A percentile compares a stretch with the other conserved stretches of the same genome.
Evolutionary conservation across 2,888 invertebrate species (phyloP).

Genomic region (Brenthis hecate): DNA sequence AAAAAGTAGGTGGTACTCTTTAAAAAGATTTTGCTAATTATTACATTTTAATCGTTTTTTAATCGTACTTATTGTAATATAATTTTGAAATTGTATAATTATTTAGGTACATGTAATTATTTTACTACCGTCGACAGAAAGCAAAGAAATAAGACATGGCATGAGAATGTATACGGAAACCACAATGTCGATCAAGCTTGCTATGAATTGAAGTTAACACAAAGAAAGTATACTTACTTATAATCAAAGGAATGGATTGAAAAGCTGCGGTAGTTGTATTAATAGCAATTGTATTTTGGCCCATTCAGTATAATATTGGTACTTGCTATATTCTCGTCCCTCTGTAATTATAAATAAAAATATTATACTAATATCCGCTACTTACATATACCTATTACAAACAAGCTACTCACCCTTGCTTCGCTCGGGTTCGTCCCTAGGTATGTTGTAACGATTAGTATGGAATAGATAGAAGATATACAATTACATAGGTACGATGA

Average conservation of each 20-base stretch:
- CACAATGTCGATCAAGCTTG: constrained; percentile 55
- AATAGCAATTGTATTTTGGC: constrained; percentile 58
- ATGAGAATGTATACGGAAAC: constrained; percentile 50
- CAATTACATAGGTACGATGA: too few species aligned
- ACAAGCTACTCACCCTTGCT: too few species aligned
- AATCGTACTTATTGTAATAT: too few species aligned
- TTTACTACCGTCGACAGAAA: not conserved
- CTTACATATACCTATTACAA: constrained; percentile 34
- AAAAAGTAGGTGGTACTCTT: too few species aligned
- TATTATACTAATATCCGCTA: constrained; percentile 52
- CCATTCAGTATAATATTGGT: constrained; percentile 34
- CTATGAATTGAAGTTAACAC: constrained; percentile 56
- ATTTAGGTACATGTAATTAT: constrained; percentile 6
- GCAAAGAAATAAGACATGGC: constrained; percentile 17
- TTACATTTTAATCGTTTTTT: too few species aligned
- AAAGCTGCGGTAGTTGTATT: constrained; percentile 42
- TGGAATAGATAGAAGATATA: too few species aligned
- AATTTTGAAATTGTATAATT: too few species aligned
- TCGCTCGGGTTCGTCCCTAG: too few species aligned
- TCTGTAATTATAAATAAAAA: constrained; percentile 63
- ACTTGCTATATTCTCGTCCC: constrained; percentile 54
- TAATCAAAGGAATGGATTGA: constrained; percentile 55
- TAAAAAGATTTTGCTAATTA: too few species aligned
- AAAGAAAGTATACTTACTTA: constrained; percentile 57
- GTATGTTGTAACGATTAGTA: too few species aligned